phyloP scores from a whole-genome alignment of 2,113 vertebrate genomes.

The Xerus inauris region DNA sequence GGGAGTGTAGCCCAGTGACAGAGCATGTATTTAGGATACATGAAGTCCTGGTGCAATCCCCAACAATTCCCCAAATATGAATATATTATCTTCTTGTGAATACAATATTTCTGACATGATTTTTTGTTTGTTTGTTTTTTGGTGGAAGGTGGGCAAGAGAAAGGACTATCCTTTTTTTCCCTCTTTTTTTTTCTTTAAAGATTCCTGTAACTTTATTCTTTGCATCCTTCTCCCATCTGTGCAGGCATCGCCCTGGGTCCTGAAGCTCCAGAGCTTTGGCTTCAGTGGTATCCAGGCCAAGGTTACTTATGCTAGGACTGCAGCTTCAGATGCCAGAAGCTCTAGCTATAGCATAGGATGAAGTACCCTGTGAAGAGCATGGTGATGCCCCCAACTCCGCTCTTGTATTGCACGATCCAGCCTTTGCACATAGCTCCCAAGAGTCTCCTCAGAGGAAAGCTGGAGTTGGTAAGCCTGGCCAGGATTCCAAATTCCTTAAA shows the following conservation, averaged over 20 bases:
- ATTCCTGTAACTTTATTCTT: conserved; percentile 32
- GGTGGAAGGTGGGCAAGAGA: not conserved
- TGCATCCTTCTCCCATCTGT: too few relatives aligned
- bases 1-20: too few relatives aligned
- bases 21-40: too few relatives aligned
- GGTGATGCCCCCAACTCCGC: conserved; percentile 87
- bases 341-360: conserved; percentile 92
- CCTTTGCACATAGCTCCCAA: conserved; percentile 84
- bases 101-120: not conserved
- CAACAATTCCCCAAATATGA: too few relatives aligned
- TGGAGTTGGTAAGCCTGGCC: conserved; percentile 82
- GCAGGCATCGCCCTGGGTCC: rapidly evolving
- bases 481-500: conserved; percentile 87
- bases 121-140: not conserved
- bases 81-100: not conserved
- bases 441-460: conserved; percentile 81
- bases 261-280: not conserved
- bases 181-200: not conserved
- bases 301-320: conserved; percentile 88
- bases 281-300: conserved; percentile 63
- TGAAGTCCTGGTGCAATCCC: too few relatives aligned
- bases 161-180: not conserved
- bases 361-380: conserved; percentile 93
- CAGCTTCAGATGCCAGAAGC: conserved; percentile 87
- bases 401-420: conserved; percentile 91